Base-by-base conservation (phyloP, 2,797 vertebrate species). In the Aeoliscus strigatus region DNA sequence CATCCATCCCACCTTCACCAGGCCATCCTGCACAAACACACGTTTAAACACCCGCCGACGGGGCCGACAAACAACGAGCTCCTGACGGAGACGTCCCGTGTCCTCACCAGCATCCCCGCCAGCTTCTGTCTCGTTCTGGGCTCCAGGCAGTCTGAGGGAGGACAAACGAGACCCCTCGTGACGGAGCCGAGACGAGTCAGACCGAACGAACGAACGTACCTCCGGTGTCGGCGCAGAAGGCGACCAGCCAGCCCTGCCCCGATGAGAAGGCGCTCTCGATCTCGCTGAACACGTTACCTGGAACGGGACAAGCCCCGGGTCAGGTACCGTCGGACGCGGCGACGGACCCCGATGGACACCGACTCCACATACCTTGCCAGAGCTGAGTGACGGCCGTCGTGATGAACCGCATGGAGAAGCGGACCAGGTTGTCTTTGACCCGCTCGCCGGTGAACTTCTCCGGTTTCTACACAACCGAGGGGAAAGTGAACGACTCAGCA, bases 1-100 rank as follows among this genome's bases (percentile, higher is more conserved):
- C 76, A 94, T 92, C 94, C 94, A 97, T 17, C 94, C 95, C 35
- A 98, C 89, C 33, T 91, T 92, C 46, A 91, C 93, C 27, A 98
- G 88, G 30, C 94, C 93, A 10, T 95, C 92, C 94, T 98, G 18
- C 18, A 21, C 6, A 21, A 21, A 21, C 18, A 21, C 18, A 3
- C 6, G 18, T 21, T 21, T 6, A 21, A 21, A 21, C 18, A 3
- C 6, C 18, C 18, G 18, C 6, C 18, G n/a, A n/a, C n/a, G n/a
- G n/a, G n/a, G n/a, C n/a, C n/a, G n/a, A n/a, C n/a, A n/a, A n/a
- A n/a, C n/a, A n/a, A 21, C 3, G 18, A 21, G 18, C 18, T 3
- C 18, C 18, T 21, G 18, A 28, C 12, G 9, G n/a, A 11, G 14
- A 8, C 25, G 4, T 12, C 12, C 17, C 14, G 13, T 5, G 4